Percentiles rank a stretch among this genome's conserved stretches.
These are phyloP conservation scores for Hedya salicella DNA, from an alignment of 2,888 invertebrate genomes.

Conservation along the genomic window DNA sequence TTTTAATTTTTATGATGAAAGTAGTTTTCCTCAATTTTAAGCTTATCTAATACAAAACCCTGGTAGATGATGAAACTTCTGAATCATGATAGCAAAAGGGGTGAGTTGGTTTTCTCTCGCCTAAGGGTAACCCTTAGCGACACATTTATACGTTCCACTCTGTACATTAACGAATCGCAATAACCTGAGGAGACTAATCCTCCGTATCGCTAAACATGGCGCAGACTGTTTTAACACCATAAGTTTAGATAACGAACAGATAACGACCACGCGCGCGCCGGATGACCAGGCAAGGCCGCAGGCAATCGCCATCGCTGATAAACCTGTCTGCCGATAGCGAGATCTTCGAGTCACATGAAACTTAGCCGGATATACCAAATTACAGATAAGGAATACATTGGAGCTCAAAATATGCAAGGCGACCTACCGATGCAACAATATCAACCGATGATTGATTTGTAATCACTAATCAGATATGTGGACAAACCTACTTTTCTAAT, in stretches of 20 bases:
- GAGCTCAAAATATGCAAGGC: slow-evolving; percentile 11
- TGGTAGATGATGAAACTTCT: too few species aligned
- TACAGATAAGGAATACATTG: slow-evolving; percentile 6
- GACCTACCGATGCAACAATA: not conserved
- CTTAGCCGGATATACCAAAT: slow-evolving; percentile 5
- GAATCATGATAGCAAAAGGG: too few species aligned
- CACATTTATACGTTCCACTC: too few species aligned
- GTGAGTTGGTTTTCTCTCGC: too few species aligned
- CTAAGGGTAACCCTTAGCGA: too few species aligned
- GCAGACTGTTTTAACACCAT: slow-evolving; percentile 57
- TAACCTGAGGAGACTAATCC: slow-evolving; percentile 23
- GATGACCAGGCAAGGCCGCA: slow-evolving; percentile 59
- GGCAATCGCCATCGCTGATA: slow-evolving; percentile 47
- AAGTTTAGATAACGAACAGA: slow-evolving; percentile 58
- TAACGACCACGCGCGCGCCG: slow-evolving; percentile 60
- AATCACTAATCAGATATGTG: not conserved
- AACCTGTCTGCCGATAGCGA: slow-evolving; percentile 45
- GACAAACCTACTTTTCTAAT: not conserved
- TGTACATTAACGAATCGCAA: slow-evolving; percentile 5
- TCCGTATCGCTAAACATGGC: slow-evolving; percentile 46
- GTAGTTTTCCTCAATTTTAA: too few species aligned
- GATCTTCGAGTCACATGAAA: slow-evolving; percentile 28
- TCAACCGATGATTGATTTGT: not conserved
- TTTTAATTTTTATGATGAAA: too few species aligned
- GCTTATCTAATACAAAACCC: too few species aligned